phyloP scores from a whole-genome alignment of 2,797 vertebrate species.

The Gila robusta region DNA sequence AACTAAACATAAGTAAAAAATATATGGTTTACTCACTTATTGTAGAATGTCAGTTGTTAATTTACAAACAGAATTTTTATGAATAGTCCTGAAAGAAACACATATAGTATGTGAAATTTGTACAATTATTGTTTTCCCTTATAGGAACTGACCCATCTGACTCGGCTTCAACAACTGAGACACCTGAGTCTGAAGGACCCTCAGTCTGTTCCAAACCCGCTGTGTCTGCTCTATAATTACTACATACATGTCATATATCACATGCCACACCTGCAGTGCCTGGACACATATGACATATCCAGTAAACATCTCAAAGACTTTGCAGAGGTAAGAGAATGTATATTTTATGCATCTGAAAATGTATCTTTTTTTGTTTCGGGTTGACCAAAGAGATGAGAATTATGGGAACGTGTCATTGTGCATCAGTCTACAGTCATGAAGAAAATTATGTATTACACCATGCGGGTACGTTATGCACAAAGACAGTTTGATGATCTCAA shows the following conservation, averaged over 20 bases:
- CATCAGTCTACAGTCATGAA: conserved; percentile 86
- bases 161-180: conserved; percentile 77
- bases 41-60: not conserved
- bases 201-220: conserved; percentile 83
- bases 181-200: conserved; percentile 86
- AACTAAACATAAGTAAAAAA: not conserved
- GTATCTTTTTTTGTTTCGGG: not conserved
- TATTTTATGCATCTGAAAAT: not conserved
- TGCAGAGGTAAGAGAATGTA: conserved; percentile 80
- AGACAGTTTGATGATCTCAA: conserved; percentile 78
- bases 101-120: not conserved
- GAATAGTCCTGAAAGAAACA: not conserved
- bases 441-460: conserved; percentile 93
- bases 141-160: conserved; percentile 86
- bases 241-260: conserved; percentile 89
- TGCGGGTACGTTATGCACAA: conserved; percentile 82
- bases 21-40: not conserved
- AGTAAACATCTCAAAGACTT: conserved; percentile 84
- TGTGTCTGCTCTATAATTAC: conserved; percentile 90
- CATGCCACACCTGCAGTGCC: conserved; percentile 83
- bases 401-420: conserved; percentile 42
- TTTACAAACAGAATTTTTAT: not conserved
- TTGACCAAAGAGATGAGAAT: conserved; percentile 10
- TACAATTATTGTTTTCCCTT: conserved; percentile 22
- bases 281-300: conserved; percentile 86